These are phyloP conservation scores for Thermophis baileyi DNA, from an alignment of 2,113 vertebrate genomes.

Conservation along the genomic window DNA sequence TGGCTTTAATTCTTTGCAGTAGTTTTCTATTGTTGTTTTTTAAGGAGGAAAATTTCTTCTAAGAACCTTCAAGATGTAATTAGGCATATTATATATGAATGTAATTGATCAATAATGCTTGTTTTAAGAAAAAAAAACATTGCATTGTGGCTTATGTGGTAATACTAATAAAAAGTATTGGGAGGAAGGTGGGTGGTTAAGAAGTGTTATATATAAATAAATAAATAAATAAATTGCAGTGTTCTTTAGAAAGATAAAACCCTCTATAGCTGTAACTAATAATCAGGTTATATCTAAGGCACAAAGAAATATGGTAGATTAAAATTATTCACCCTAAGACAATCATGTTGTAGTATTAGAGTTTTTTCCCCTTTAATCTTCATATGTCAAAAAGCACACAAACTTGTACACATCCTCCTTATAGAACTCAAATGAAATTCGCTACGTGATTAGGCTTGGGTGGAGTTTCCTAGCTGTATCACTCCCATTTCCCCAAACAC, in stretches of 20 bases:
- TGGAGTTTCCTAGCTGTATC: slow-evolving; percentile 57
- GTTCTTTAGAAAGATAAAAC: background rate
- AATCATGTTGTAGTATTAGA: background rate
- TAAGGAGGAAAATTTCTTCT: background rate
- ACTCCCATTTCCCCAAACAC: slow-evolving; percentile 48
- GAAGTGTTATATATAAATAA: background rate
- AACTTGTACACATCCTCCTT: slow-evolving; percentile 16
- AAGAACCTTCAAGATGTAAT: background rate
- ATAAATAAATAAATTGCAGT: background rate
- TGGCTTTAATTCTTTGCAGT: background rate
- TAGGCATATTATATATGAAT: background rate
- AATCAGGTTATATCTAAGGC: background rate
- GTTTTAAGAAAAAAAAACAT: background rate
- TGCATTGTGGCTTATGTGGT: background rate
- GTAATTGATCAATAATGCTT: background rate
- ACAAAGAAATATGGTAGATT: background rate
- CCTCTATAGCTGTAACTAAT: background rate
- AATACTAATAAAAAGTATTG: background rate
- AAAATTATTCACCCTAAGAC: background rate
- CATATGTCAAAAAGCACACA: background rate
- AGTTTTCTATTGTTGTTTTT: background rate
- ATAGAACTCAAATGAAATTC: slow-evolving; percentile 36
- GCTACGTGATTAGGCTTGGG: slow-evolving; percentile 55
- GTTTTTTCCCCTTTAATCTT: background rate
- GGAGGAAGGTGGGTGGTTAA: background rate